Evolutionary conservation across 2,797 vertebrate genomes (phyloP).

Genomic region (Aythya fuligula): DNA sequence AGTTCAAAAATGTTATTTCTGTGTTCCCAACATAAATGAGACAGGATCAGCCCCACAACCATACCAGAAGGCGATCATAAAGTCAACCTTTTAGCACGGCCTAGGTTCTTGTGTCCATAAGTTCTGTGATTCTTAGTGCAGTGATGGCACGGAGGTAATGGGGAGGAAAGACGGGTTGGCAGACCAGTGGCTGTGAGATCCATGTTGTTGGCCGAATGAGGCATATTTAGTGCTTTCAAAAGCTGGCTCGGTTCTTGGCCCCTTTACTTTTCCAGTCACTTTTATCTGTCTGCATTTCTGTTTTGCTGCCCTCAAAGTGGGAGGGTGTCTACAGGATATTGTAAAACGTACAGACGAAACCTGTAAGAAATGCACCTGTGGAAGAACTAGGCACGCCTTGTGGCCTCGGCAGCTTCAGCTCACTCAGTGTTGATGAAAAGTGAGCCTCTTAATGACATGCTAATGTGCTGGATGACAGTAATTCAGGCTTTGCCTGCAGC

Average conservation of each 20-base stretch:
- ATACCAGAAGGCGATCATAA: background rate
- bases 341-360: background rate
- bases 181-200: background rate
- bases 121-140: background rate
- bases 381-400: background rate
- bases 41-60: background rate
- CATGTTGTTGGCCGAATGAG: background rate
- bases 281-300: background rate
- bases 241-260: background rate
- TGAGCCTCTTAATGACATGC: background rate
- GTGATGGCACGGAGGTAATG: background rate
- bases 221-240: background rate
- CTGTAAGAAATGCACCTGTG: background rate
- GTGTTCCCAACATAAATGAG: background rate
- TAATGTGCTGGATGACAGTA: background rate
- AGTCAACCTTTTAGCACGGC: background rate
- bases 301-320: background rate
- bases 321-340: background rate
- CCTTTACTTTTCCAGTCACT: background rate
- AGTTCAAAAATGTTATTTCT: background rate
- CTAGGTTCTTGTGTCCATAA: rapidly evolving
- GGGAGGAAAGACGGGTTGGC: background rate
- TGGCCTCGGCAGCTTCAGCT: background rate
- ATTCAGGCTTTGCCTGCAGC: background rate
- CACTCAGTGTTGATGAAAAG: background rate